Evolutionary conservation across 2,113 vertebrate species (phyloP).

Genomic region (Mixornis gularis): DNA sequence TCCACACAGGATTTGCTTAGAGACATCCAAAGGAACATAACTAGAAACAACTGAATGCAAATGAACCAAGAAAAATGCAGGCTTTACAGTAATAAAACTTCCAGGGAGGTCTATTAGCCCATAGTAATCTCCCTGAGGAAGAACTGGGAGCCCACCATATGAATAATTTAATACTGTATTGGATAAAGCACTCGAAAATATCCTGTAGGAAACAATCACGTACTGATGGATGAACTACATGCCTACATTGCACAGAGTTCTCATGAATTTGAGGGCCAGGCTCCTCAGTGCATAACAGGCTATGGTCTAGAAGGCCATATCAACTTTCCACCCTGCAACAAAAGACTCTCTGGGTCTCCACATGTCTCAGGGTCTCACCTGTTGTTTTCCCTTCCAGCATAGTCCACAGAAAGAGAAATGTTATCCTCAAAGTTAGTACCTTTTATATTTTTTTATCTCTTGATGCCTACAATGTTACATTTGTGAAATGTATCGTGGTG

Average conservation of each 20-base stretch:
- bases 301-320: rapidly evolving
- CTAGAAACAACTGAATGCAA: background rate
- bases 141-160: background rate
- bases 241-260: background rate
- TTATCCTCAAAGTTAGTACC: background rate
- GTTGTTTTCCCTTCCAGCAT: background rate
- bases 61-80: background rate
- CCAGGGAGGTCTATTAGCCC: background rate
- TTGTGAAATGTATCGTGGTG: background rate
- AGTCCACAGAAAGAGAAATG: background rate
- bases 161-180: conserved; percentile 34
- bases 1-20: background rate
- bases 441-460: background rate
- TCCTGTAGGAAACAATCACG: background rate
- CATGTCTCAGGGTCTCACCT: background rate
- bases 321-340: background rate
- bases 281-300: background rate
- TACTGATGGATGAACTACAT: background rate
- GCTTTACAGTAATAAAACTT: conserved; percentile 2
- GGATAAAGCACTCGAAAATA: background rate
- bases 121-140: background rate
- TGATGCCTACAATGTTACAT: background rate
- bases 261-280: background rate
- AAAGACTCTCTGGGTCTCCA: background rate
- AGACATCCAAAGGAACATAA: background rate